phyloP scores from a whole-genome alignment of 2,797 vertebrate genomes.

The Meda fulgida region DNA sequence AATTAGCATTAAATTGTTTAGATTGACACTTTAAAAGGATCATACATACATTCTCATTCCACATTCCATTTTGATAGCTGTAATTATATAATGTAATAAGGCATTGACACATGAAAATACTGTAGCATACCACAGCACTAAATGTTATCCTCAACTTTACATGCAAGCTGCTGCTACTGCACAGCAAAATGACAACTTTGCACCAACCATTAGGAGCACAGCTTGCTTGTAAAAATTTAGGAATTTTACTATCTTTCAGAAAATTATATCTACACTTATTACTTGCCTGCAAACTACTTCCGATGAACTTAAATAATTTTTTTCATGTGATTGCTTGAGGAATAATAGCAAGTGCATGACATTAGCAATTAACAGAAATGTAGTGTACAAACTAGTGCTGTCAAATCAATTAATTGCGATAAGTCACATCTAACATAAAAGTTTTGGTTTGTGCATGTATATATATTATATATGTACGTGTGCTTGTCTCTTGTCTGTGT shows the following conservation, averaged over 20 bases:
- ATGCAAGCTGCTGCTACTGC: slow-evolving; percentile 16
- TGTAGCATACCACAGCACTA: slow-evolving; percentile 26
- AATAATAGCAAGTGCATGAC: neutral
- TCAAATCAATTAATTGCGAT: no score
- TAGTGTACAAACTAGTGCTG: neutral
- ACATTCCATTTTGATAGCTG: slow-evolving; percentile 15
- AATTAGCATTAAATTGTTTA: neutral
- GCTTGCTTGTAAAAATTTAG: slow-evolving; percentile 19
- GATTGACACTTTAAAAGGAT: slow-evolving; percentile 10
- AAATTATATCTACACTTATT: neutral
- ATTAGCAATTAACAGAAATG: neutral
- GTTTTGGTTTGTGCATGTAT: no score
- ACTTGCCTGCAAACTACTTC: neutral
- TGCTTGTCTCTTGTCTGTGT: no score
- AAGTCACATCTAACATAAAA: no score
- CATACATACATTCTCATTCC: slow-evolving; percentile 26
- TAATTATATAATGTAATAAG: slow-evolving; percentile 36
- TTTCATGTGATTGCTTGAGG: neutral
- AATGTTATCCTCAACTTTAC: slow-evolving; percentile 16
- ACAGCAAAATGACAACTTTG: neutral
- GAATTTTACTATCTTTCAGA: neutral
- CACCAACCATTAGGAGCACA: neutral
- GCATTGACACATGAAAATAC: slow-evolving; percentile 29
- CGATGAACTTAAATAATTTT: neutral
- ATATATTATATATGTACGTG: no score